phyloP scores from a whole-genome alignment of 2,113 vertebrate species.

The Peucedramus taeniatus region DNA sequence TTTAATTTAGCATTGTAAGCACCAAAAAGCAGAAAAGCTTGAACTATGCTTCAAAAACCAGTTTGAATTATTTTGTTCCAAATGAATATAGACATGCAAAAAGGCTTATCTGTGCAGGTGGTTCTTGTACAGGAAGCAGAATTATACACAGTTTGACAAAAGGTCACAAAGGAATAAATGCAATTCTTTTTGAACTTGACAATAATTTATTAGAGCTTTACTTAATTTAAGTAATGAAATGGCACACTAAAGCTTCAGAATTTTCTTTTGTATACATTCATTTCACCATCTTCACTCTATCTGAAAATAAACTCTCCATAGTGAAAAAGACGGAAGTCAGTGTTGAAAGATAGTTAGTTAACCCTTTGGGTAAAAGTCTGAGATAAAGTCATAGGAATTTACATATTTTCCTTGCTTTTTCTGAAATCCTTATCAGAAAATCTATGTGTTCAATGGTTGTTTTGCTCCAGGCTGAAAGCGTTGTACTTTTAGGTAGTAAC shows the following conservation, averaged over 20 bases:
- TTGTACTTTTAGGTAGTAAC: neutral
- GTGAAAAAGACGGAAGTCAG: conserved; percentile 9
- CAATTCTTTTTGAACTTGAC: conserved; percentile 64
- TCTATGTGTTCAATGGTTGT: neutral
- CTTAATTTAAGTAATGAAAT: conserved; percentile 61
- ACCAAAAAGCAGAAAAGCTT: neutral
- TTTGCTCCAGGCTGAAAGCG: neutral
- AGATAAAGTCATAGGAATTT: neutral
- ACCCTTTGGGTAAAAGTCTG: neutral
- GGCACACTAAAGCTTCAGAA: conserved; percentile 32
- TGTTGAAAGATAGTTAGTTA: conserved; percentile 25
- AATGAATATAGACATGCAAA: conserved; percentile 30
- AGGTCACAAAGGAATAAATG: conserved; percentile 56
- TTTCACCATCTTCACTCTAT: conserved; percentile 18
- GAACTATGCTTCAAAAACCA: neutral
- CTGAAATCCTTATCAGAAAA: neutral
- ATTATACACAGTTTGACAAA: conserved; percentile 56
- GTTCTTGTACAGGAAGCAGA: conserved; percentile 60
- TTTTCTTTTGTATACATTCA: conserved; percentile 55
- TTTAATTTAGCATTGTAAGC: neutral
- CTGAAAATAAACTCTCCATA: conserved; percentile 14
- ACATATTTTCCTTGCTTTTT: neutral
- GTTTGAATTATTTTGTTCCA: conserved; percentile 14
- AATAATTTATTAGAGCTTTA: conserved; percentile 60
- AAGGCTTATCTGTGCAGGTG: conserved; percentile 54